A percentile compares a stretch with the other conserved stretches of the same genome.
These are phyloP conservation scores for Sturnira hondurensis DNA, from an alignment of 2,113 vertebrate genomes.

Conservation along the genomic window DNA sequence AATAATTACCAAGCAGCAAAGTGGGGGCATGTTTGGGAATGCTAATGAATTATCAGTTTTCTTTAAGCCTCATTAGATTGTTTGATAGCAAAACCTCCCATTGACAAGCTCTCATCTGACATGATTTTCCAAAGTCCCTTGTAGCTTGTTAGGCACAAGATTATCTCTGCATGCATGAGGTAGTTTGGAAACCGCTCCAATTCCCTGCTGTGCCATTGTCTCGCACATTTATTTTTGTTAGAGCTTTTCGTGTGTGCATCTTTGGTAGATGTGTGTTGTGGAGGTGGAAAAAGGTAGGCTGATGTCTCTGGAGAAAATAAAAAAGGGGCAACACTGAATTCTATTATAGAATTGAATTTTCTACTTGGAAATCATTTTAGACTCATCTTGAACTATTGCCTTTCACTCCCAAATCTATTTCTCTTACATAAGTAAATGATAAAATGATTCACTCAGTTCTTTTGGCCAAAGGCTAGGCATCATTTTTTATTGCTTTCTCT, in stretches of 20 bases:
- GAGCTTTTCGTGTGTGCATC: constrained; percentile 17
- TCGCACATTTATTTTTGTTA: constrained; percentile 43
- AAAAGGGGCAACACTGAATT: constrained; percentile 19
- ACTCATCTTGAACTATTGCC: not conserved
- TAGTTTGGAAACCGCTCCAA: not conserved
- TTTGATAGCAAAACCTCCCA: constrained; percentile 55
- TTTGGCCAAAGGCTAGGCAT: not conserved
- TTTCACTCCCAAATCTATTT: constrained; percentile 28
- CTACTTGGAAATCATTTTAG: constrained; percentile 14
- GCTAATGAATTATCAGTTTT: constrained; percentile 56
- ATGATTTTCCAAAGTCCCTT: constrained; percentile 7
- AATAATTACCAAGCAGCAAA: constrained; percentile 35
- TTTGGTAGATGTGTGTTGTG: not conserved
- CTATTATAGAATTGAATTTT: not conserved
- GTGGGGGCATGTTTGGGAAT: constrained; percentile 2
- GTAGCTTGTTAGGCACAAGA: constrained; percentile 36
- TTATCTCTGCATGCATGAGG: not conserved
- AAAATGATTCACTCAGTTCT: not conserved
- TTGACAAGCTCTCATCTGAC: constrained; percentile 34
- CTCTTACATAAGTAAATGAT: not conserved
- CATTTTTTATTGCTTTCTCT: not conserved
- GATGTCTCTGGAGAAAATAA: constrained; percentile 19
- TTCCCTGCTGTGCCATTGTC: not conserved
- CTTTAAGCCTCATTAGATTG: constrained; percentile 69
- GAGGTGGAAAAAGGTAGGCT: constrained; percentile 1